phyloP scores from a whole-genome alignment of 2,888 invertebrate species.

The Rhimphoctona megacephalus region DNA sequence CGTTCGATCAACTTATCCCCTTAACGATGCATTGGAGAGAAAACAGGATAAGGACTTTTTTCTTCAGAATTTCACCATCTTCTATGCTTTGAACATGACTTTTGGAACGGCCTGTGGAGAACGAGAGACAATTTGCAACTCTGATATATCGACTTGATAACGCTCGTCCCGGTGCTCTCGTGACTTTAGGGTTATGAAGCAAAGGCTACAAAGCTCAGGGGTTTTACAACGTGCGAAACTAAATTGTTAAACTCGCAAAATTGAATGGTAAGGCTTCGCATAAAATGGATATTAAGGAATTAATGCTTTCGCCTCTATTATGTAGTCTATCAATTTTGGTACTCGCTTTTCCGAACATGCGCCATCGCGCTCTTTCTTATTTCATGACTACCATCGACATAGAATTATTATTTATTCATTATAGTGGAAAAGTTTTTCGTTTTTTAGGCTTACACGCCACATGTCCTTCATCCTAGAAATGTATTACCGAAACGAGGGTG shows the following conservation, averaged over 20 bases:
- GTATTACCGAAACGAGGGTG: not conserved
- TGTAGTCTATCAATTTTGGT: slow-evolving; percentile 63
- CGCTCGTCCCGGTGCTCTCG: not conserved
- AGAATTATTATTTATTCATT: slow-evolving; percentile 6
- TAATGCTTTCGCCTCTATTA: slow-evolving; percentile 60
- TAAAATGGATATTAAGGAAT: slow-evolving; percentile 61
- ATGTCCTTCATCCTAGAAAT: not conserved
- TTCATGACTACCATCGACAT: slow-evolving; percentile 31
- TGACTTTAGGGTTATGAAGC: not conserved
- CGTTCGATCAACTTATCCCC: not conserved
- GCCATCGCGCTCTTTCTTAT: slow-evolving; percentile 35
- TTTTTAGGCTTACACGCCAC: not conserved
- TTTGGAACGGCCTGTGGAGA: not conserved
- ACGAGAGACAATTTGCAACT: not conserved
- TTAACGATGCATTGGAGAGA: not conserved
- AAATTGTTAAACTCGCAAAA: slow-evolving; percentile 52
- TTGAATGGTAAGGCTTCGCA: slow-evolving; percentile 64
- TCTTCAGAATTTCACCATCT: not conserved
- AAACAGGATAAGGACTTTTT: not conserved
- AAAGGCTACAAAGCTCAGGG: slow-evolving; percentile 3
- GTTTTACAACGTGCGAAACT: slow-evolving; percentile 18
- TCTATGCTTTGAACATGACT: not conserved
- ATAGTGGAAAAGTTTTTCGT: not conserved
- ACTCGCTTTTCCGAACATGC: slow-evolving; percentile 13
- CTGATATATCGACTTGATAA: not conserved